Evolutionary conservation across 2,797 vertebrate genomes (phyloP), one percentile per base, ranked within the genome.

Genomic region (Adrianichthys oophorus): DNA sequence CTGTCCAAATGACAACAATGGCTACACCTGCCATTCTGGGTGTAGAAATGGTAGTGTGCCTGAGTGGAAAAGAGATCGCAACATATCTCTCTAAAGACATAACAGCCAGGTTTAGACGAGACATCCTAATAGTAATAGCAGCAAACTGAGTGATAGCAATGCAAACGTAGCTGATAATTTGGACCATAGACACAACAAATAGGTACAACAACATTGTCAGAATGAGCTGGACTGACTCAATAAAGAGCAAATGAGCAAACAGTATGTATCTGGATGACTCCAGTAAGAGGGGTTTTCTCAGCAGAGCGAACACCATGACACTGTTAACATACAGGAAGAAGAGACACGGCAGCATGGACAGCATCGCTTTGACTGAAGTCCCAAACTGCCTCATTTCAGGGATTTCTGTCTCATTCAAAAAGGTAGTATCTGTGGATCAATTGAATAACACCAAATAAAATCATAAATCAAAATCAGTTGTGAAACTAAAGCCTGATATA

Each of bases 231-330:
- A 91, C 48, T 14, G 80, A 86, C 24, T 90, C 87, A 4, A 47
- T 68, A 5, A 87, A n/a, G 29, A 91, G 87, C 73, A 92, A 66
- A 50, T 91, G 85, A 15, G 69, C 75, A 32, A 91, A 90, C 4
- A 91, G 75, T 43, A 90, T 66, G n/a, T 89, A 90, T 0, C 80
- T 83, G 2, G 87, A 52, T 2, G 69, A 68, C 52, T 89, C 85
- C 51, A 70, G 53, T 5, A 90, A 70, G 5, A 65, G 7, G 15
- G 80, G 59, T 56, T 80, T 89, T 12, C 48, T 80, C 45, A 75
- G 19, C 46, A 91, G 8, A 15, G 82, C 56, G 2, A 82, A 76
- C 40, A 91, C 37, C 88, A 91, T 89, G 54, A 89, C 44, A 0
- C 48, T 12, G 14, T 90, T 90, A 5, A 91, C 17, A 16, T 82